These are phyloP conservation scores for Zoanthus gigantus DNA, from an alignment of 92 coral and sea anemone species.

Conservation along the genomic window DNA sequence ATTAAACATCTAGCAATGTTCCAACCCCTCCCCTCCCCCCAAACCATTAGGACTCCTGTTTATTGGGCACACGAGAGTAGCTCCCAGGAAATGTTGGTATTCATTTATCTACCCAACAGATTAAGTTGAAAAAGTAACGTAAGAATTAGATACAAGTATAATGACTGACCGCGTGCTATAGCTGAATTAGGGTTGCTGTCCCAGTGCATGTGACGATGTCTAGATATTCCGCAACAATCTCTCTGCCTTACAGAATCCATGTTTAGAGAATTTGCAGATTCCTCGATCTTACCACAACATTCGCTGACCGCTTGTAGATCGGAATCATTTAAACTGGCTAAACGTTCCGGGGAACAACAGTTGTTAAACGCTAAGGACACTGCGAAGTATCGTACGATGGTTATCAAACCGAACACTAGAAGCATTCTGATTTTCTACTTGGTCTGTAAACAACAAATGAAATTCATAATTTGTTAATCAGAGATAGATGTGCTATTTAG, in stretches of 20 bases:
- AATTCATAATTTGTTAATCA: background rate
- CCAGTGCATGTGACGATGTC: conserved; percentile 14
- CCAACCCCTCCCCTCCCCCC: too few relatives aligned
- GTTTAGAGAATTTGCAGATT: background rate
- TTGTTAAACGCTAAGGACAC: background rate
- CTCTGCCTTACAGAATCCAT: background rate
- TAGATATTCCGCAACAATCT: conserved; percentile 31
- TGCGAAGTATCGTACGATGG: background rate
- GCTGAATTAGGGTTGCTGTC: conserved; percentile 14
- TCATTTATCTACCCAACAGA: too few relatives aligned
- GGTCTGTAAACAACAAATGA: background rate
- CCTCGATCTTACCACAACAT: conserved; percentile 32
- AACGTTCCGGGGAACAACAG: conserved; percentile 31
- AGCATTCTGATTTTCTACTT: background rate
- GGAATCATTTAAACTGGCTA: conserved; percentile 27
- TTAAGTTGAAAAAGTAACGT: too few relatives aligned
- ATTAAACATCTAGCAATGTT: too few relatives aligned
- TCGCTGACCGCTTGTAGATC: conserved; percentile 31
- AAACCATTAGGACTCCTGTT: too few relatives aligned
- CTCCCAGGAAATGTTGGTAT: too few relatives aligned
- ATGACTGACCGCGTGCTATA: conserved; percentile 25
- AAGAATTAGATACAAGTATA: too few relatives aligned
- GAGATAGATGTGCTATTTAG: too few relatives aligned
- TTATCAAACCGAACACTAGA: background rate
- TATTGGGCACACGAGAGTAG: too few relatives aligned